These are phyloP conservation scores for Coenonympha glycerion DNA, from an alignment of 2,888 invertebrate species.

Conservation along the genomic window DNA sequence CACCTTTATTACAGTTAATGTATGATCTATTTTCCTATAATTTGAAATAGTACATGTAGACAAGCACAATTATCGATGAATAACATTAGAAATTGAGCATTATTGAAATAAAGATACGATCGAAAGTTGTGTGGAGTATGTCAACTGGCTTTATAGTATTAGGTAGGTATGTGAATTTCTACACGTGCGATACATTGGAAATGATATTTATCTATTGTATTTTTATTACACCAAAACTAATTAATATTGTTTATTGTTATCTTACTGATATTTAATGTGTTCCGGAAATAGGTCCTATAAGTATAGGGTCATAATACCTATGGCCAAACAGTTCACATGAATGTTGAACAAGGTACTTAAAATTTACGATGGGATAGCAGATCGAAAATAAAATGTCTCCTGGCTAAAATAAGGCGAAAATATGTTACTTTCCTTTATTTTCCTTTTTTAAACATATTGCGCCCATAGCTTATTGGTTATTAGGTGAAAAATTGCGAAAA, in stretches of 20 bases:
- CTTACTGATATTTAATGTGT: conserved; percentile 24
- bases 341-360: neutral
- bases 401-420: too few species aligned
- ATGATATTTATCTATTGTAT: neutral
- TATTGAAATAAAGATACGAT: neutral
- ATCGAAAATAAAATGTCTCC: too few species aligned
- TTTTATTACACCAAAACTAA: neutral
- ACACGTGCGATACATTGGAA: conserved; percentile 5
- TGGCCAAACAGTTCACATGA: too few species aligned
- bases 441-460: too few species aligned
- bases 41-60: neutral
- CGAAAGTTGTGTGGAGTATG: neutral
- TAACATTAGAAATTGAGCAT: neutral
- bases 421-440: too few species aligned
- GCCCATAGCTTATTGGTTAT: too few species aligned
- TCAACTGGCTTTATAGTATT: neutral
- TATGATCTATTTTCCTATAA: neutral
- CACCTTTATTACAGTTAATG: neutral
- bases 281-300: conserved; percentile 8
- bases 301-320: neutral
- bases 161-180: conserved; percentile 3
- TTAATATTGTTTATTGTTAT: conserved; percentile 18
- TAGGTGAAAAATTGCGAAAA: too few species aligned
- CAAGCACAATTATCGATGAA: neutral
- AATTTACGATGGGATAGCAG: neutral